Conservation (phyloP, 2,888 invertebrate species). For the Meganola albula region DNA sequence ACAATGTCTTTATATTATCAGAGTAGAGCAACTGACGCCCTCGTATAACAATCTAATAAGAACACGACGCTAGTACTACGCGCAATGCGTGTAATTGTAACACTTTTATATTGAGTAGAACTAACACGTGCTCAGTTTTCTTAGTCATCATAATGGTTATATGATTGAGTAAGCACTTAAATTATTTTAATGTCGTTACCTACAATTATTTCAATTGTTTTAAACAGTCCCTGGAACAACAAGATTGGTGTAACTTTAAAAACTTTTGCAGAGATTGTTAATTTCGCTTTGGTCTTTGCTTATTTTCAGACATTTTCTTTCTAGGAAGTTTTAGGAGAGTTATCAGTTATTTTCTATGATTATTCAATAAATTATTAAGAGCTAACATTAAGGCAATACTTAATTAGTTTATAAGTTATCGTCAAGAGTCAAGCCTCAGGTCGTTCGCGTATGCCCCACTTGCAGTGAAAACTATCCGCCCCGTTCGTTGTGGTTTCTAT, state of each 20-base stretch:
- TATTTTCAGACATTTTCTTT: no score
- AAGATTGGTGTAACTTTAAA: no score
- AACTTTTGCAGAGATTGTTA: no score
- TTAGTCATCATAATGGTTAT: conserved; percentile 26
- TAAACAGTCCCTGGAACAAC: no score
- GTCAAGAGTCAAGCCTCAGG: conserved; percentile 52
- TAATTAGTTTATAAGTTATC: no score
- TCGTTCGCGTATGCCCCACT: conserved; percentile 60
- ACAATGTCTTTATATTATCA: no score
- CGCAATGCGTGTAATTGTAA: conserved; percentile 37
- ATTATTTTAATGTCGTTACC: conserved; percentile 15
- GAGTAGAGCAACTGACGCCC: conserved; percentile 25
- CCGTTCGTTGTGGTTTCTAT: conserved; percentile 58
- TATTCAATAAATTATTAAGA: no score
- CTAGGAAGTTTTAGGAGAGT: no score
- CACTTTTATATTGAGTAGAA: conserved; percentile 34
- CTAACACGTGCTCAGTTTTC: conserved; percentile 21
- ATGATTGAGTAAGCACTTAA: conserved; percentile 18
- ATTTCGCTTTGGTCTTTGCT: no score
- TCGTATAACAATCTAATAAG: conserved; percentile 30
- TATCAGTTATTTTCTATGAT: no score
- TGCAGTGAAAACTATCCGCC: conserved; percentile 64
- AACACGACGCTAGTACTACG: conserved; percentile 23
- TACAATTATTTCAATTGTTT: no score
- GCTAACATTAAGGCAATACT: no score